These are phyloP conservation scores for Plestiodon gilberti DNA, from an alignment of 2,113 vertebrate genomes.

Conservation along the genomic window DNA sequence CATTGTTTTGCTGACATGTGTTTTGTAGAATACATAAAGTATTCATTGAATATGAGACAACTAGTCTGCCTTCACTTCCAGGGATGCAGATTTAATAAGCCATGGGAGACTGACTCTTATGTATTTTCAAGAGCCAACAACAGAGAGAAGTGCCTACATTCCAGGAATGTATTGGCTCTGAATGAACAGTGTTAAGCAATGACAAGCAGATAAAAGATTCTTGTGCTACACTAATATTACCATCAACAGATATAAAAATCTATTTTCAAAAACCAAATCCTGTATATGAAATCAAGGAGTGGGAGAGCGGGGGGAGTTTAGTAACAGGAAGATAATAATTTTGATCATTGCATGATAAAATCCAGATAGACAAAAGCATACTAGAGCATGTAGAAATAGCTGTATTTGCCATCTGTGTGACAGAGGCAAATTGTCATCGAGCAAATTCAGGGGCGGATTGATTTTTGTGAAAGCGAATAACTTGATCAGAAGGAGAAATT, in stretches of 20 bases:
- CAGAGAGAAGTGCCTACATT: not conserved
- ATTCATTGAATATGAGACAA: not conserved
- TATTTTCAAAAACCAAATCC: not conserved
- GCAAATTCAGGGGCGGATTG: constrained; percentile 44
- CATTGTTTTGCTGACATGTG: not conserved
- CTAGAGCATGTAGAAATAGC: constrained; percentile 56
- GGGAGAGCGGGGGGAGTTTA: not conserved
- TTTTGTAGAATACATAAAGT: not conserved
- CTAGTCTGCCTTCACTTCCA: not conserved
- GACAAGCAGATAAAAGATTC: not conserved
- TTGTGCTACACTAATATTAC: constrained; percentile 14
- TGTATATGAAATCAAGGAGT: constrained; percentile 23
- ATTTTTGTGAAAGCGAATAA: constrained; percentile 69
- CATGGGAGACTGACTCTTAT: not conserved
- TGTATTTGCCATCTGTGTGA: constrained; percentile 55
- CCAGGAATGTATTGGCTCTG: not conserved
- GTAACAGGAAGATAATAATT: constrained; percentile 39
- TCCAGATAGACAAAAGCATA: constrained; percentile 28
- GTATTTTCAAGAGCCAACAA: not conserved
- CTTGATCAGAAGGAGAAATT: constrained; percentile 71
- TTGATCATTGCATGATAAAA: constrained; percentile 36
- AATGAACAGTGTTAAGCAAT: constrained; percentile 36
- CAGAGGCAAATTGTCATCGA: constrained; percentile 67
- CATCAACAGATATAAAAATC: constrained; percentile 21
- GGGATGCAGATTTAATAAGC: constrained; percentile 1